A percentile compares a stretch with the other conserved stretches of the same genome.
These are phyloP conservation scores for Morbakka virulenta DNA, from an alignment of 30 jellyfish, hydroid and myxozoan genomes.

Conservation along the genomic window DNA sequence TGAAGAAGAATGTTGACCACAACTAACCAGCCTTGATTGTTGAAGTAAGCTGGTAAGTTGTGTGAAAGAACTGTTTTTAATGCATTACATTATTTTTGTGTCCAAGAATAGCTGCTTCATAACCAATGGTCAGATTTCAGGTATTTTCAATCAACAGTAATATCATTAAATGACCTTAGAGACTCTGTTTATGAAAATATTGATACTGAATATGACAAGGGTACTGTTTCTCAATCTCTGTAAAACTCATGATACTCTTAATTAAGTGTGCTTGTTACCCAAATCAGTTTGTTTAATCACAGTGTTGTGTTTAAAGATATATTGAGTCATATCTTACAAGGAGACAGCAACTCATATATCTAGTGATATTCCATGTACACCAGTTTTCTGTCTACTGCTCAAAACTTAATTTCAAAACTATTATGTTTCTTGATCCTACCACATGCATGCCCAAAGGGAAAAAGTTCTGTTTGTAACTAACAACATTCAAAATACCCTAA, in stretches of 20 bases:
- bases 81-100: background rate
- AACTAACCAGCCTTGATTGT: too few relatives aligned
- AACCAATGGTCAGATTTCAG: slow-evolving; percentile 27
- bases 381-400: background rate
- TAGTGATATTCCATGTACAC: slow-evolving; percentile 1
- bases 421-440: background rate
- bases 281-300: background rate
- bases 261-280: background rate
- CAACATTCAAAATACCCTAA: slow-evolving; percentile 8
- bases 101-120: background rate
- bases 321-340: slow-evolving; percentile 1
- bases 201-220: background rate
- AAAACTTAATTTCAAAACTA: background rate
- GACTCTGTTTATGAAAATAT: slow-evolving; percentile 21
- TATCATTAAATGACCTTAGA: slow-evolving; percentile 9
- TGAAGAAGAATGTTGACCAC: too few relatives aligned
- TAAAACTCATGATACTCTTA: slow-evolving; percentile 7
- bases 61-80: background rate
- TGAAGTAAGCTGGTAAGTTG: too few relatives aligned
- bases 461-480: background rate
- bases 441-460: slow-evolving; percentile 2
- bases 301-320: background rate
- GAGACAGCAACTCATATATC: slow-evolving; percentile 3
- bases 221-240: slow-evolving; percentile 4
- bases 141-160: slow-evolving; percentile 25